Evolutionary conservation across 2,888 invertebrate genomes (phyloP).

Genomic region (Troilus luridus): DNA sequence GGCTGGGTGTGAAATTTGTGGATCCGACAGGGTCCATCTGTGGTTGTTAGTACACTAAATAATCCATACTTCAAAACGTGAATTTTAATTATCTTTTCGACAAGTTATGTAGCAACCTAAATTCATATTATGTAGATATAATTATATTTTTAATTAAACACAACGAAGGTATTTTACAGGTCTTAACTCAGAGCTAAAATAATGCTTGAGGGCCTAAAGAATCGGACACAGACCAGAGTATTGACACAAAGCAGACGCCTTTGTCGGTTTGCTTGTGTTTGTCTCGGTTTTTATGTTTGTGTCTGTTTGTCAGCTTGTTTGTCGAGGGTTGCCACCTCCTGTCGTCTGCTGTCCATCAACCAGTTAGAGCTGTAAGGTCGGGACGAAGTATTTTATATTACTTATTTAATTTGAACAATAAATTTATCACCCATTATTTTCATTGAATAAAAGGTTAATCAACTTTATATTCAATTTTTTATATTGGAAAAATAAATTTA

Average conservation of each 20-base stretch:
- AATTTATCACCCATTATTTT: no score
- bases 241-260: constrained; percentile 31
- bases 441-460: no score
- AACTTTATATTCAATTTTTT: no score
- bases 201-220: not conserved
- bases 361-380: not conserved
- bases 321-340: not conserved
- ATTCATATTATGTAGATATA: not conserved
- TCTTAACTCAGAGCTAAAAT: not conserved
- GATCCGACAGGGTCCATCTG: no score
- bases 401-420: no score
- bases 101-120: no score
- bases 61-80: no score
- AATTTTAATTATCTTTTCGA: no score
- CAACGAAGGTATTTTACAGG: not conserved
- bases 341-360: constrained; percentile 7
- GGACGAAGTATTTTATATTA: not conserved
- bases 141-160: not conserved
- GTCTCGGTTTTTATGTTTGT: constrained; percentile 10
- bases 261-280: constrained; percentile 45
- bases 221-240: not conserved
- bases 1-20: no score
- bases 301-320: not conserved
- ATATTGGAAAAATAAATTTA: no score
- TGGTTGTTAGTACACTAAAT: no score